Evolutionary conservation across 2,888 invertebrate species (phyloP).

Genomic region (Coronaproctus castanopsis): DNA sequence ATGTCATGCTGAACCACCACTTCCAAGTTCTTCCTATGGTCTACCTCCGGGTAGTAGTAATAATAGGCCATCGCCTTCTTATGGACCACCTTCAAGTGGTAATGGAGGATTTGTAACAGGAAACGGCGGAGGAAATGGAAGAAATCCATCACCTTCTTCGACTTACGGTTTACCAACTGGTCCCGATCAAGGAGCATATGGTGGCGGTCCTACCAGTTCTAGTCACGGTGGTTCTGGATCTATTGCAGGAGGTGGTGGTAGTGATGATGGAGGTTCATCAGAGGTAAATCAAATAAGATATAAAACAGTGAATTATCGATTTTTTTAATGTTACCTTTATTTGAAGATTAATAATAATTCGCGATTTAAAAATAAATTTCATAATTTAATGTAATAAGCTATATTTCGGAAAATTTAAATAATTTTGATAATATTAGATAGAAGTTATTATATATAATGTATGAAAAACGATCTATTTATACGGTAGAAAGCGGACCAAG

Average conservation of each 20-base stretch:
- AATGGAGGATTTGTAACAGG: slow-evolving; percentile 2
- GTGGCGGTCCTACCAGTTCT: slow-evolving; percentile 13
- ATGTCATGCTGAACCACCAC: slow-evolving; percentile 9
- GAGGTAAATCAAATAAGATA: neutral
- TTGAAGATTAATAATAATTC: neutral
- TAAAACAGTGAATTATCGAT: too few relatives aligned
- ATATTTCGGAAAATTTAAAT: too few relatives aligned
- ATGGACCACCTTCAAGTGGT: slow-evolving; percentile 5
- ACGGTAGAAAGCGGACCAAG: too few relatives aligned
- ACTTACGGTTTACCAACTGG: slow-evolving; percentile 3
- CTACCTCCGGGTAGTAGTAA: neutral
- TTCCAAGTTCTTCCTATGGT: slow-evolving; percentile 3
- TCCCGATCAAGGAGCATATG: slow-evolving; percentile 7
- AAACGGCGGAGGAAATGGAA: too few relatives aligned
- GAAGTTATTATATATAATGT: too few relatives aligned
- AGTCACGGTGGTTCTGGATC: slow-evolving; percentile 1
- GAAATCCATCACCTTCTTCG: neutral
- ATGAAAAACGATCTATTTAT: too few relatives aligned
- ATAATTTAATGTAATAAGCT: too few relatives aligned
- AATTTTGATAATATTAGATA: too few relatives aligned
- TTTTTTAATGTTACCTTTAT: too few relatives aligned
- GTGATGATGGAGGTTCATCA: slow-evolving; percentile 6
- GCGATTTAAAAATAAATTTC: too few relatives aligned
- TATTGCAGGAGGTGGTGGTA: slow-evolving; percentile 16
- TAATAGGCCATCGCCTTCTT: slow-evolving; percentile 6